Conservation (phyloP, 30 jellyfish, hydroid and myxozoan genomes). For the Aurelia aurita complex sp. Pacific region DNA sequence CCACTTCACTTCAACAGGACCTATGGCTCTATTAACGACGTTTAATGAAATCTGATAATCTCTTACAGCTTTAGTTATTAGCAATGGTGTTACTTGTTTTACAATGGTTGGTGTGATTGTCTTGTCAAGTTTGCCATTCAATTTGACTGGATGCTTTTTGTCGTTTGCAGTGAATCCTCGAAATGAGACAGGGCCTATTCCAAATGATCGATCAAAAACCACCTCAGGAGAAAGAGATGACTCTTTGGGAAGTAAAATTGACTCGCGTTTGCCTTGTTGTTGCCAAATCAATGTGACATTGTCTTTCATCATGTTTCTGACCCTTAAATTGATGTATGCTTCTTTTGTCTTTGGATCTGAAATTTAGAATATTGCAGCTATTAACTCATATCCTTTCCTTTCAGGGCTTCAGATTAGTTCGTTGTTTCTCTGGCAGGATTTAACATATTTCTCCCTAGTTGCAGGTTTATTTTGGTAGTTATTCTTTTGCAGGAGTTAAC, state of each 20-base stretch:
- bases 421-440: too few species aligned
- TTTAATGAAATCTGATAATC: conserved; percentile 14
- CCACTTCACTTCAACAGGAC: conserved; percentile 57
- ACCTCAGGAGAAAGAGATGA: neutral
- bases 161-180: conserved; percentile 20
- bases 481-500: too few species aligned
- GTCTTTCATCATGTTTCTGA: conserved; percentile 14
- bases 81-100: neutral
- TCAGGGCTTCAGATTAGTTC: too few species aligned
- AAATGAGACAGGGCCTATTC: conserved; percentile 48
- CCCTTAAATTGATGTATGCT: conserved; percentile 25
- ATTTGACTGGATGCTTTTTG: conserved; percentile 48
- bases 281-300: conserved; percentile 51
- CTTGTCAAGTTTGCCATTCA: conserved; percentile 35
- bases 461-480: too few species aligned
- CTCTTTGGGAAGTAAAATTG: neutral
- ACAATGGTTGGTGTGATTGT: conserved; percentile 23
- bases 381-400: too few species aligned
- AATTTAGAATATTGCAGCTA: neutral
- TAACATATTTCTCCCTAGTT: too few species aligned
- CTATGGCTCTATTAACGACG: conserved; percentile 41
- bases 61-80: conserved; percentile 22
- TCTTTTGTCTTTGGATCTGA: conserved; percentile 41
- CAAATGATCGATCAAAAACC: conserved; percentile 32
- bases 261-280: conserved; percentile 39